Evolutionary conservation across 2,888 invertebrate genomes (phyloP), one percentile per base, ranked within the genome.

Genomic region (Phytoseiulus persimilis): DNA sequence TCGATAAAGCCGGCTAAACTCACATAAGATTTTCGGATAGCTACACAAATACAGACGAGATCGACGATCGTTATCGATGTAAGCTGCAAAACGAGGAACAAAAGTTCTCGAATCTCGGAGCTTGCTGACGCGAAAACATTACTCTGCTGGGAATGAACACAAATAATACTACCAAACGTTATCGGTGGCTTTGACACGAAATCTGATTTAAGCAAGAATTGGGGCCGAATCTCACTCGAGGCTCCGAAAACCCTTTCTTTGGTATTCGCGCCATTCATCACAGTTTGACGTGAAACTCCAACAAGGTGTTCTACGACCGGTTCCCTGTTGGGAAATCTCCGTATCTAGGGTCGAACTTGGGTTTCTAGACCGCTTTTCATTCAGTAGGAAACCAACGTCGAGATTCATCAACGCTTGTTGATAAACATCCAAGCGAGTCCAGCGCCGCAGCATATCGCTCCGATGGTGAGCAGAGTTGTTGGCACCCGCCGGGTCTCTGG

Each of bases 341-440:
- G 9, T 46, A n/a, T 46, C 46, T 46, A 14, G 14, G 14, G 6
- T 46, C 46, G 46, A 46, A 46, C 9, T 14, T 46, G 46, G 46
- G 14, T 46, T 46, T 6, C 14, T 6, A 65, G 65, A 6, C 18
- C 65, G 18, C 65, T 65, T 28, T 65, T 23, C 65, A 23, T 65
- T 14, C 23, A 18, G 18, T 28, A 28, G 18, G 18, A 65, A 18
- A 23, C 65, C 18, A 2, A 1, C 18, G 11, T 14, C 2, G 28
- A 2, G 18, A 14, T 28, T 65, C 18, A 6, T 65, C 33, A 87
- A 31, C 87, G 87, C 31, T 87, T 31, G 87, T 87, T 87, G 32
- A 87, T 87, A 18, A 87, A 87, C 87, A 87, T 87, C 87, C 87
- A 87, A 33, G 87, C 87, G 45, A 87, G 87, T 32, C 87, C 87